Base-by-base conservation (phyloP, 2,888 invertebrate genomes). In the Sycophila texana region DNA sequence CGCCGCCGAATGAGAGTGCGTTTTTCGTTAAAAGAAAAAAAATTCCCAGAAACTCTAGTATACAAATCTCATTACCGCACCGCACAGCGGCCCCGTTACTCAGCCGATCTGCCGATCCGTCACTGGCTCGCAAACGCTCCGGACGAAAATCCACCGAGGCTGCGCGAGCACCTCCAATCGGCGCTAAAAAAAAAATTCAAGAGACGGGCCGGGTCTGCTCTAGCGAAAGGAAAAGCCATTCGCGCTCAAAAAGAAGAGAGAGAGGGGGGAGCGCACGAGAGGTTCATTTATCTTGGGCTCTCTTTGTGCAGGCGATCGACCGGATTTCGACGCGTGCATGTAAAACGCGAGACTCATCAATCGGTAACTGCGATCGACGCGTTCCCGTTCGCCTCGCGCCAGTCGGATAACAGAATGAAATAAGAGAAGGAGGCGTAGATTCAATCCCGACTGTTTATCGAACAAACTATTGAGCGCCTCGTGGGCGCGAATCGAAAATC, bases 361-460 rank as follows among this genome's bases (percentile, higher is more conserved):
- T 79, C 79, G 79, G 49, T 26, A 20, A 18, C 39, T 51, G 61
- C 53, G 67, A 73, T 78, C 78, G 67, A n/a, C 53, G 67, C 53
- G 53, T 39, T 63, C 73, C 22, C 57, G 60, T 55, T 61, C 60
- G 26, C 51, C 61, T 0, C 2, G 14, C 61, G 26, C 53, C 30
- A 12, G 47, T 39, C 26, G 7, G 57, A 68, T 61, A 61, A 67
- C 58, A 65, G 70, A 63, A 65, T 49, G 18, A 58, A 79, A 74
- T 58, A 63, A 60, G 63, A 70, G 65, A 49, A 53, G 22, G 13
- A 14, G 47, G 53, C 30, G n/a, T 30, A 55, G 55, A 74, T 74
- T 70, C 65, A 60, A 74, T 79, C 73, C 66, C 67, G 53, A 16
- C 55, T 79, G 74, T 74, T 79, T 79, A 79, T 79, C 79, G 70